Evolutionary conservation across 1,140 invertebrate genomes (phyloP).

Genomic region (Ostrea denselamellosa): DNA sequence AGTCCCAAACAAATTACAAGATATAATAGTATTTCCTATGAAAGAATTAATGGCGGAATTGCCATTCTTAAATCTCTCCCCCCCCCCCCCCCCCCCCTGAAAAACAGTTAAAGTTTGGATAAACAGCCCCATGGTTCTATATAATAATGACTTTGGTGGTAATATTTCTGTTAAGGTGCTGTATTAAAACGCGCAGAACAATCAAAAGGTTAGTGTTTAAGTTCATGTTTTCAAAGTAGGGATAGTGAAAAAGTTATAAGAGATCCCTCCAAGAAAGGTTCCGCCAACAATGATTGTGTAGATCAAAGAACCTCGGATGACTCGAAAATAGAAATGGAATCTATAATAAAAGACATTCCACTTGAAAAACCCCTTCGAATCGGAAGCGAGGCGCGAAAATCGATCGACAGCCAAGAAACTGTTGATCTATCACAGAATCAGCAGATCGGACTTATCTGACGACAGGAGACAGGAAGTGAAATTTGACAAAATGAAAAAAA

Average conservation of each 20-base stretch:
- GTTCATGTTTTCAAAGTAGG: not conserved
- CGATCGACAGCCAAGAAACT: not conserved
- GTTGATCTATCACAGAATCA: too few relatives aligned
- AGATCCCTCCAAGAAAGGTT: not conserved
- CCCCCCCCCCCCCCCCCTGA: too few relatives aligned
- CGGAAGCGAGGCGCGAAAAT: not conserved
- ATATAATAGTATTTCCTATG: not conserved
- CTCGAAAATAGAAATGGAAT: not conserved
- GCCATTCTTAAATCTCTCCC: not conserved
- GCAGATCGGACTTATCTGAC: too few relatives aligned
- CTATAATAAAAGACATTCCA: not conserved
- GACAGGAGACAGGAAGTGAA: too few relatives aligned
- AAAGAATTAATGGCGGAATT: not conserved
- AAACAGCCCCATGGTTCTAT: not conserved
- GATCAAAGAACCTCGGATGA: not conserved
- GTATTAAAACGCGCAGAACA: not conserved
- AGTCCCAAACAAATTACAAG: not conserved
- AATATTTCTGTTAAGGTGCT: not conserved
- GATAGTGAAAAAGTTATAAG: not conserved
- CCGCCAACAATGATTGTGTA: not conserved
- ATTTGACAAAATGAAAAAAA: too few relatives aligned
- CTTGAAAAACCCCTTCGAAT: not conserved
- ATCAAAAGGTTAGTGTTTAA: not conserved
- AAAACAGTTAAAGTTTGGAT: not conserved
- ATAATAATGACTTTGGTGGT: not conserved